Evolutionary conservation across 2,888 invertebrate species (phyloP).

Genomic region (Diaphora mendica): DNA sequence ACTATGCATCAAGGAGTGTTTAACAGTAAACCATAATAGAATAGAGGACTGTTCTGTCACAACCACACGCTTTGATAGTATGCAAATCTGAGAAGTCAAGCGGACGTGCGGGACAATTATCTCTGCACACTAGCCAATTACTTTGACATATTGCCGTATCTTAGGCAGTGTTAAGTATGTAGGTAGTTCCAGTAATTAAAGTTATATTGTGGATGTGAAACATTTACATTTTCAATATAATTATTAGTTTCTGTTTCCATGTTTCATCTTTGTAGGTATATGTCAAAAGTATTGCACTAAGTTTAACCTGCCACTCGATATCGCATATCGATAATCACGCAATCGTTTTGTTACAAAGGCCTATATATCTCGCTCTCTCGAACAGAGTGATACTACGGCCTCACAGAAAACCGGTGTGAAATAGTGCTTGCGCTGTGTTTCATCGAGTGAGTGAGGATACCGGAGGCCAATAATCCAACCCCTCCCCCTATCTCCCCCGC

Average conservation of each 20-base stretch:
- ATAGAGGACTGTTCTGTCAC: constrained; percentile 21
- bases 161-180: constrained; percentile 14
- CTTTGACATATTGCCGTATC: constrained; percentile 38
- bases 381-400: no score
- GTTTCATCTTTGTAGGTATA: not conserved
- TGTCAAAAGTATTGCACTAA: not conserved
- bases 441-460: no score
- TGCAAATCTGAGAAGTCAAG: constrained; percentile 42
- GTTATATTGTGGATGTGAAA: not conserved
- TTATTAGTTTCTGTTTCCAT: not conserved
- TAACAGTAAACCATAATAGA: constrained; percentile 25
- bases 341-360: no score
- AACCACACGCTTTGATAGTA: constrained; percentile 37
- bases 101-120: constrained; percentile 44
- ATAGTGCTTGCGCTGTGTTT: no score
- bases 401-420: no score
- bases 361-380: no score
- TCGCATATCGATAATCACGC: no score
- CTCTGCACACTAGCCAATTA: constrained; percentile 46
- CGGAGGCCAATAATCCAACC: no score
- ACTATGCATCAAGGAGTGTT: constrained; percentile 29
- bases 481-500: no score
- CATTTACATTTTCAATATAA: not conserved
- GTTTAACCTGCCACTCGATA: no score
- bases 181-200: not conserved